Conservation (phyloP, 2,888 invertebrate genomes). For the Dichetophora obliterata region DNA sequence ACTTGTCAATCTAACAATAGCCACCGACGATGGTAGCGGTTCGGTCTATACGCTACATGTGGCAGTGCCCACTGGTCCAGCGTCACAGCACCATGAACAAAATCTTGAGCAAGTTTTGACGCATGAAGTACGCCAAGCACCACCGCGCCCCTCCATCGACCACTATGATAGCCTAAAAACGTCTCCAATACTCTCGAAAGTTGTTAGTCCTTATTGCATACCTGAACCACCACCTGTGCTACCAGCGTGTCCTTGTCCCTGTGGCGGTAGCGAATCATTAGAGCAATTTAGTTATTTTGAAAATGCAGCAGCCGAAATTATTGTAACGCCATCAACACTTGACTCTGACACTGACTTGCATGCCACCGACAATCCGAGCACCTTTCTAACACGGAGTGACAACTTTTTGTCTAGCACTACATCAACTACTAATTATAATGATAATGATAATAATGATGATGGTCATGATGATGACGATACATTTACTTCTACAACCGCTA, state of each 20-base stretch:
- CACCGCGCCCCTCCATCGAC: background rate
- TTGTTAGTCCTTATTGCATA: constrained; percentile 56
- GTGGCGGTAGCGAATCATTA: constrained; percentile 38
- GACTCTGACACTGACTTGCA: constrained; percentile 49
- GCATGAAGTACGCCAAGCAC: constrained; percentile 52
- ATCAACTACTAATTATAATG: constrained; percentile 50
- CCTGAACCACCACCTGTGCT: constrained; percentile 67
- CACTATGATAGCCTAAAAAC: no score
- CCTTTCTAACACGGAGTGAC: constrained; percentile 34
- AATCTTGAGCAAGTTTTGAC: constrained; percentile 59
- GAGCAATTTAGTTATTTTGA: background rate
- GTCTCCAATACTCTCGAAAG: background rate
- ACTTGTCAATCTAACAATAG: constrained; percentile 85
- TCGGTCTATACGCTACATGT: constrained; percentile 84
- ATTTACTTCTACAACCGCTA: constrained; percentile 21
- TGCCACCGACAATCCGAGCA: constrained; percentile 42
- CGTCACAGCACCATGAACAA: constrained; percentile 47
- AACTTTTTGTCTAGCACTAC: constrained; percentile 64
- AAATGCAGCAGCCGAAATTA: background rate
- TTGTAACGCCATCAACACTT: background rate
- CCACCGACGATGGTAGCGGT: constrained; percentile 75
- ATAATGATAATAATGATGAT: constrained; percentile 43
- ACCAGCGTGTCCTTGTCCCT: constrained; percentile 67
- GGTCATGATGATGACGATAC: constrained; percentile 39
- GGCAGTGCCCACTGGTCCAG: constrained; percentile 76